phyloP scores from a whole-genome alignment of 2,113 vertebrate species.

The Callipepla californica region DNA sequence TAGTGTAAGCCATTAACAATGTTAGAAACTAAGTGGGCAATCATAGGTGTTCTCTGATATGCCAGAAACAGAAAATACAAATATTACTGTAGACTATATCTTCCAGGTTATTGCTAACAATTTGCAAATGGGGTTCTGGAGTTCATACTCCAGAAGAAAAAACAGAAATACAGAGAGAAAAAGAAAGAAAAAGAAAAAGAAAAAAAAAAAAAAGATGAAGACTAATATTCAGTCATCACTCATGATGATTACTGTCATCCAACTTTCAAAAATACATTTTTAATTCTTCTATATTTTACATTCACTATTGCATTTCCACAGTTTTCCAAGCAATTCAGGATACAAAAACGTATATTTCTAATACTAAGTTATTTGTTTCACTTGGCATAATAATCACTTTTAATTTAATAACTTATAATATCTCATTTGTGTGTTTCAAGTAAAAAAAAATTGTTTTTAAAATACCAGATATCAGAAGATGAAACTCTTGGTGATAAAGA shows the following conservation, averaged over 20 bases:
- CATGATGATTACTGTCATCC: conserved; percentile 48
- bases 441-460: conserved; percentile 20
- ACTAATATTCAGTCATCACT: conserved; percentile 59
- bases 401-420: conserved; percentile 39
- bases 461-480: neutral
- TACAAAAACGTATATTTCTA: conserved; percentile 6
- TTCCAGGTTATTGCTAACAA: neutral
- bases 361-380: conserved; percentile 36
- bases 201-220: conserved; percentile 4
- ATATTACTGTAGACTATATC: neutral
- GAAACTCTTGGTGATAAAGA: neutral
- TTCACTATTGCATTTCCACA: conserved; percentile 23
- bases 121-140: neutral
- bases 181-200: neutral
- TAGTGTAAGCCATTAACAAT: neutral
- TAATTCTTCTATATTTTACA: conserved; percentile 42
- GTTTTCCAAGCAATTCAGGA: conserved; percentile 31
- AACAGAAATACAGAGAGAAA: neutral
- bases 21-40: neutral
- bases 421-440: conserved; percentile 31
- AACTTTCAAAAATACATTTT: conserved; percentile 61
- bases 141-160: conserved; percentile 21
- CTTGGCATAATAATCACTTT: conserved; percentile 55
- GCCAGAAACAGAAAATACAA: neutral
- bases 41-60: neutral